phyloP scores from a whole-genome alignment of 2,888 invertebrate genomes.

The Tryphoninae sp. region DNA sequence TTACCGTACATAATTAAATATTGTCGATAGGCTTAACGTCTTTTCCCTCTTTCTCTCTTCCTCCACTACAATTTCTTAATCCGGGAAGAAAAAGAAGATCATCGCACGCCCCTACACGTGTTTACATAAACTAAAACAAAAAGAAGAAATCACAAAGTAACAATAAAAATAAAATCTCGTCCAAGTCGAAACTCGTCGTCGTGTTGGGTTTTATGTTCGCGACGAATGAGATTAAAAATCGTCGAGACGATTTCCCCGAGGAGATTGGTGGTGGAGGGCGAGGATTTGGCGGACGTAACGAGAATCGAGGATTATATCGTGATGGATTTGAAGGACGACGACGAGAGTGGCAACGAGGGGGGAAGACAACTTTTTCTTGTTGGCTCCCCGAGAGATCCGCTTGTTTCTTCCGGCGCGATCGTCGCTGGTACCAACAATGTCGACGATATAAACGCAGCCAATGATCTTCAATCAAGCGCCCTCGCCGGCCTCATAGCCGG shows the following conservation, averaged over 20 bases:
- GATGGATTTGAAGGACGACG: conserved; percentile 79
- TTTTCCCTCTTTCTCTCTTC: too few relatives aligned
- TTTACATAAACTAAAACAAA: conserved; percentile 68
- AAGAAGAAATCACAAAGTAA: conserved; percentile 35
- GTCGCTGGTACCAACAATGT: conserved; percentile 70
- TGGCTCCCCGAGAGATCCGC: conserved; percentile 77
- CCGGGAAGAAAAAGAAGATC: conserved; percentile 66
- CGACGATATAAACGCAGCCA: conserved; percentile 75
- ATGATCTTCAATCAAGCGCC: conserved; percentile 77
- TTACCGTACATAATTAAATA: neutral
- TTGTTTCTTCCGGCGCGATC: conserved; percentile 78
- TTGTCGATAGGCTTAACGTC: conserved; percentile 9
- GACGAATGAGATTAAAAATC: conserved; percentile 10
- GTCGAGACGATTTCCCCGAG: conserved; percentile 61
- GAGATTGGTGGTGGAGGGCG: conserved; percentile 1
- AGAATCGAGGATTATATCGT: conserved; percentile 60
- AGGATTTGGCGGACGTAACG: conserved; percentile 22
- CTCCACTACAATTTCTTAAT: too few relatives aligned
- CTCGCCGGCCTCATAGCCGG: conserved; percentile 79
- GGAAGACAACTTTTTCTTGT: conserved; percentile 77
- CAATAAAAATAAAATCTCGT: too few relatives aligned
- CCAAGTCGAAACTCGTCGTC: too few relatives aligned
- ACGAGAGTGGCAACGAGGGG: conserved; percentile 73
- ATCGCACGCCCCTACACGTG: conserved; percentile 55
- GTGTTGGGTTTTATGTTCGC: neutral